Evolutionary conservation across 1,140 invertebrate genomes (phyloP).

Genomic region (Micrasema minimum): DNA sequence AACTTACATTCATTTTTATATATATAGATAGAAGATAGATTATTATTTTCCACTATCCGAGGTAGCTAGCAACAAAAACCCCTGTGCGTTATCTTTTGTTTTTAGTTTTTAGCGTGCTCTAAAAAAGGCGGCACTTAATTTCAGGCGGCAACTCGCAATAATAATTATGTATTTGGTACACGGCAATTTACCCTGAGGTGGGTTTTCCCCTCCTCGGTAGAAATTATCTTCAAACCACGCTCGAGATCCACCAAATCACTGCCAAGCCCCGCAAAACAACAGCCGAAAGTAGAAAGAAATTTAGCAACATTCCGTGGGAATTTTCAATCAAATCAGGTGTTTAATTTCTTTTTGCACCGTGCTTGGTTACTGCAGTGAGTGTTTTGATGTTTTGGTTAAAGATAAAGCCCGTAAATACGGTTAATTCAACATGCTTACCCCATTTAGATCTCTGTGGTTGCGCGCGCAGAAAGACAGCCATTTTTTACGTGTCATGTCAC

Average conservation of each 20-base stretch:
- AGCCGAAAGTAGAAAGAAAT: too few species aligned
- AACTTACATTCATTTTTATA: too few species aligned
- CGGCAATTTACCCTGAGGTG: conserved; percentile 27
- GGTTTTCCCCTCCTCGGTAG: conserved; percentile 29
- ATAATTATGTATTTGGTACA: conserved; percentile 37
- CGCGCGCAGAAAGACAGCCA: conserved; percentile 31
- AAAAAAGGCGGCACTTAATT: conserved; percentile 32
- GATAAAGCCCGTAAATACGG: conserved; percentile 27
- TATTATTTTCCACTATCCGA: too few species aligned
- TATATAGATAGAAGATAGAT: too few species aligned
- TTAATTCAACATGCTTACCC: conserved; percentile 24
- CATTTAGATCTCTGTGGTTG: conserved; percentile 27
- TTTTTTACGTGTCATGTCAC: conserved; percentile 29
- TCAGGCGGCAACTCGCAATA: conserved; percentile 31
- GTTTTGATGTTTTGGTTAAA: neutral
- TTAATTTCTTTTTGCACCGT: conserved; percentile 1
- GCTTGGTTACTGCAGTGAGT: neutral
- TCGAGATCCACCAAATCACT: neutral
- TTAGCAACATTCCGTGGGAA: too few species aligned
- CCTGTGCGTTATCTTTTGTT: neutral
- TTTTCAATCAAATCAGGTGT: neutral
- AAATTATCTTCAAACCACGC: conserved; percentile 13
- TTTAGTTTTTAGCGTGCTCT: conserved; percentile 30
- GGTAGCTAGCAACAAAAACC: too few species aligned
- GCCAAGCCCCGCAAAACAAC: too few species aligned